These are phyloP conservation scores for Mirounga angustirostris DNA, from an alignment of 2,113 vertebrate genomes.

Conservation along the genomic window DNA sequence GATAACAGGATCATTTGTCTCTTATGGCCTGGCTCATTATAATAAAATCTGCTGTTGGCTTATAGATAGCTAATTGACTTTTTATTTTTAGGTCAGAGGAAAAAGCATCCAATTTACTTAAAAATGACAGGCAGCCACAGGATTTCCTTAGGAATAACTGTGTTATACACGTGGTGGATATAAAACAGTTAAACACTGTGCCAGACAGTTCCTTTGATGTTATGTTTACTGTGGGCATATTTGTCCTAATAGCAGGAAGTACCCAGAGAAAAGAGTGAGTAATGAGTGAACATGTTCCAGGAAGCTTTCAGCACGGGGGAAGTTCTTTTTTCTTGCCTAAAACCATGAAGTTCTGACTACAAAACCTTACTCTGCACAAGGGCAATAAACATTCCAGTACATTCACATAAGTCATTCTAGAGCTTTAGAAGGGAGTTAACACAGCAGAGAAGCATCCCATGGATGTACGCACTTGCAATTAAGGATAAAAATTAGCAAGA, in stretches of 20 bases:
- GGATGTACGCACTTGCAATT: not conserved
- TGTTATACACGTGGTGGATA: not conserved
- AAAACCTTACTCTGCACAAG: not conserved
- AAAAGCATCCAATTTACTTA: constrained; percentile 7
- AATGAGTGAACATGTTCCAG: not conserved
- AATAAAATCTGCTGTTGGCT: not conserved
- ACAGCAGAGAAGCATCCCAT: not conserved
- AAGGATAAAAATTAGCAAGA: constrained; percentile 21
- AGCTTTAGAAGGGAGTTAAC: not conserved
- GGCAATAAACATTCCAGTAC: not conserved
- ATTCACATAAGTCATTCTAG: not conserved
- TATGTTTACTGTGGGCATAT: not conserved
- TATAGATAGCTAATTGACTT: not conserved
- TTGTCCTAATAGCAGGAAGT: not conserved
- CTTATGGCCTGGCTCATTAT: not conserved
- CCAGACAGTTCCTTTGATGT: not conserved
- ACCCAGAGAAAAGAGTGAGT: not conserved
- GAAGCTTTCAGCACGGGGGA: not conserved
- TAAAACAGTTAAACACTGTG: not conserved
- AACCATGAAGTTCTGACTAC: not conserved
- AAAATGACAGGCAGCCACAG: not conserved
- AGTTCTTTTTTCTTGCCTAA: constrained; percentile 21
- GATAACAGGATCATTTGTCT: not conserved
- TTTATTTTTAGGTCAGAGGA: not conserved
- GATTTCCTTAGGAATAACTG: not conserved